phyloP scores from a whole-genome alignment of 2,113 vertebrate species.

The Sisor rabdophorus region DNA sequence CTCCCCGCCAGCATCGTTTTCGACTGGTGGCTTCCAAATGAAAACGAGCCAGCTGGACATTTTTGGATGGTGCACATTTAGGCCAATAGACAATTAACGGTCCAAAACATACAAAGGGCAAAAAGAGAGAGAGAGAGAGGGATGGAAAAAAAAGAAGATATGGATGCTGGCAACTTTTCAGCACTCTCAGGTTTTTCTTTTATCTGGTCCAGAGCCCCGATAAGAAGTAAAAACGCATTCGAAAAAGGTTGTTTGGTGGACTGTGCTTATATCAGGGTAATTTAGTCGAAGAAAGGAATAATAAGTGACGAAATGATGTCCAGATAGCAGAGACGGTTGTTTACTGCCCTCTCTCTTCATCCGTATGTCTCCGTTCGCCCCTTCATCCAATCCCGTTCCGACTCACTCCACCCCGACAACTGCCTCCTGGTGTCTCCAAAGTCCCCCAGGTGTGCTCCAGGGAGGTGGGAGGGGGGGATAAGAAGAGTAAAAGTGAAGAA shows the following conservation, averaged over 20 bases:
- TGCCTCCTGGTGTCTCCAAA: slow-evolving; percentile 17
- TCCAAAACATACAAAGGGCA: background rate
- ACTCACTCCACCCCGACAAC: background rate
- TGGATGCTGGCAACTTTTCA: slow-evolving; percentile 1
- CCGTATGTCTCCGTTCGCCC: slow-evolving; percentile 10
- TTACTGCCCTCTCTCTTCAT: background rate
- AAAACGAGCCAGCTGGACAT: slow-evolving; percentile 42
- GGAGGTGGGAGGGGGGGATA: slow-evolving; percentile 34
- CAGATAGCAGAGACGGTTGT: background rate
- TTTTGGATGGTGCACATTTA: slow-evolving; percentile 39
- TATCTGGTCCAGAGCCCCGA: slow-evolving; percentile 30
- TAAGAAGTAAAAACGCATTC: slow-evolving; percentile 32
- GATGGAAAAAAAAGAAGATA: background rate
- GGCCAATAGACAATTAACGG: slow-evolving; percentile 45
- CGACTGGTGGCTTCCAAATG: slow-evolving; percentile 31
- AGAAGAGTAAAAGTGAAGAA: slow-evolving; percentile 36
- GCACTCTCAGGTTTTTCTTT: slow-evolving; percentile 30
- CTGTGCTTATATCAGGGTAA: slow-evolving; percentile 15
- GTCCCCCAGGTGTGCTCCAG: slow-evolving; percentile 54
- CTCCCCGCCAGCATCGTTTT: slow-evolving; percentile 32
- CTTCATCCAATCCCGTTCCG: background rate
- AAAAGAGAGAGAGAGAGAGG: slow-evolving; percentile 2
- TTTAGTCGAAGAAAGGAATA: background rate
- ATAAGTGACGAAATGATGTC: background rate
- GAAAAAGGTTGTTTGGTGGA: slow-evolving; percentile 18